These are phyloP conservation scores for Butorides virescens DNA, from an alignment of 2,113 vertebrate species.

Conservation along the genomic window DNA sequence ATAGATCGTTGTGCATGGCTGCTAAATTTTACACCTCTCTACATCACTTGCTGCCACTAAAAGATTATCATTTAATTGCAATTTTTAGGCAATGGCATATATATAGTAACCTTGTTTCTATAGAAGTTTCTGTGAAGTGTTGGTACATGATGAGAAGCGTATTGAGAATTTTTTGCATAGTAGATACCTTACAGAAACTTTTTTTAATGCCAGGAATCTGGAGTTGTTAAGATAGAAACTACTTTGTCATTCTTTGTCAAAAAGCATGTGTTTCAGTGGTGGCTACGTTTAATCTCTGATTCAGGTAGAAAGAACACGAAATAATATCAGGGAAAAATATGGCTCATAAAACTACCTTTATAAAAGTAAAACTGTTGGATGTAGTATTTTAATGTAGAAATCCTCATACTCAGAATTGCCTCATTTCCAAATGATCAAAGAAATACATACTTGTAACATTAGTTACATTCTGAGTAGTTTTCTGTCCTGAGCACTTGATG, in stretches of 20 bases:
- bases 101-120: background rate
- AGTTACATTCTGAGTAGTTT: background rate
- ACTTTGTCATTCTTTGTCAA: background rate
- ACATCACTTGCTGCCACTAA: background rate
- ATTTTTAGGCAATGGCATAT: background rate
- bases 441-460: background rate
- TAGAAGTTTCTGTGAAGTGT: background rate
- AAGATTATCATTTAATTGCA: background rate
- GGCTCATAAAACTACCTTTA: background rate
- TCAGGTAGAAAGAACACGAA: background rate
- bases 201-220: background rate
- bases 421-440: background rate
- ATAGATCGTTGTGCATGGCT: rapidly evolving
- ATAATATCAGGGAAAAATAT: background rate
- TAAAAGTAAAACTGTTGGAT: background rate
- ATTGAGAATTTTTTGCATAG: background rate
- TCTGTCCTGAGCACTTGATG: background rate
- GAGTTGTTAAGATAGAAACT: background rate
- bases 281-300: background rate
- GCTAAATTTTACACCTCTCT: background rate
- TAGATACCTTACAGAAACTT: background rate
- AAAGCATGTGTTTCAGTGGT: background rate
- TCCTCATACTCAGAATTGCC: background rate
- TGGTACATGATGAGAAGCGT: rapidly evolving
- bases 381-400: background rate